These are phyloP conservation scores for Enteromius thamalakanensis DNA, from an alignment of 2,797 vertebrate genomes.

Conservation along the genomic window DNA sequence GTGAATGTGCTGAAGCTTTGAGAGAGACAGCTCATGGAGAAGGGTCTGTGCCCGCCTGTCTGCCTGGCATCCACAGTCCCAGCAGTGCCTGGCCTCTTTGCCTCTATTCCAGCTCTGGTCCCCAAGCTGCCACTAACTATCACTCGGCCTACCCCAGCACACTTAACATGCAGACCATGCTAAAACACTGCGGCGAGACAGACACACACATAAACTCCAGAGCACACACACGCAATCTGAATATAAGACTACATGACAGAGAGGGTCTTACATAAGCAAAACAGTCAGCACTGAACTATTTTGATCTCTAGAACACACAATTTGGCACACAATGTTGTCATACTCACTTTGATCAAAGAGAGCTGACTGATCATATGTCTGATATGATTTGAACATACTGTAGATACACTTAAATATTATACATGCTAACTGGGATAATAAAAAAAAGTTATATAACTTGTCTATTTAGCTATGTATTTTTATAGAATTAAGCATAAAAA, in stretches of 20 bases:
- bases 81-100: conserved; percentile 36
- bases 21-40: conserved; percentile 29
- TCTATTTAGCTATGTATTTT: background rate
- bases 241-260: conserved; percentile 53
- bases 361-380: background rate
- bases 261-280: conserved; percentile 56
- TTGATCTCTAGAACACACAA: conserved; percentile 35
- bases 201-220: background rate
- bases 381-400: background rate
- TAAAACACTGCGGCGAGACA: conserved; percentile 20
- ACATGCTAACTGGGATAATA: background rate
- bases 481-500: background rate
- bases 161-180: conserved; percentile 42
- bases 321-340: background rate
- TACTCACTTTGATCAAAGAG: conserved; percentile 13
- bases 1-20: background rate
- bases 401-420: background rate
- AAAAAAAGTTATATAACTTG: background rate
- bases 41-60: conserved; percentile 22
- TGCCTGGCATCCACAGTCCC: conserved; percentile 25
- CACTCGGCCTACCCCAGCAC: conserved; percentile 27
- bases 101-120: conserved; percentile 12
- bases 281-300: conserved; percentile 43
- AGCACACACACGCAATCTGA: conserved; percentile 40
- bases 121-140: conserved; percentile 41